A percentile compares a stretch with the other conserved stretches of the same genome.
Evolutionary conservation across 2,888 invertebrate genomes (phyloP).

Genomic region (Luperina testacea): DNA sequence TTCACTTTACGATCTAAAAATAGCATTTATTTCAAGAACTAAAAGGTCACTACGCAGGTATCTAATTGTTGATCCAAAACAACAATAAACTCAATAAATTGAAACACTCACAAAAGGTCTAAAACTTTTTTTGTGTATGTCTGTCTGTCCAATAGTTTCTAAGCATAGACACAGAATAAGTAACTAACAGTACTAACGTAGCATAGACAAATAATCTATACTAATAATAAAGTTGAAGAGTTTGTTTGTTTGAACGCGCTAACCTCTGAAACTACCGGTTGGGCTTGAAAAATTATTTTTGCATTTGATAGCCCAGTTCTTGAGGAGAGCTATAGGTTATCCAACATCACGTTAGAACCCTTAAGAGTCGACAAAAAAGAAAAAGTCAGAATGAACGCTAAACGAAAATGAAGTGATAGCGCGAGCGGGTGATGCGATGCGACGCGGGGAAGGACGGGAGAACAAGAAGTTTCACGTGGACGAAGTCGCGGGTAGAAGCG

Average conservation of each 20-base stretch:
- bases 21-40: background rate
- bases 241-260: background rate
- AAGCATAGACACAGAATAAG: background rate
- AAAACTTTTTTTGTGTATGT: background rate
- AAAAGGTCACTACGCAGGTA: conserved; percentile 3
- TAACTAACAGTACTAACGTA: too few species aligned
- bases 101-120: background rate
- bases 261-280: background rate
- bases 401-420: background rate
- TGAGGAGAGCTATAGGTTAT: background rate
- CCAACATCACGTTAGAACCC: too few species aligned
- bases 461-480: background rate
- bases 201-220: background rate
- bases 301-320: background rate
- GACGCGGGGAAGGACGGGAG: background rate
- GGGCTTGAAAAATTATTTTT: too few species aligned
- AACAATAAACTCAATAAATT: background rate
- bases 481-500: background rate
- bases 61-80: background rate
- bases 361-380: background rate
- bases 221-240: background rate
- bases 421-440: background rate
- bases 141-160: background rate
- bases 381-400: background rate
- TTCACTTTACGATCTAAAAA: conserved; percentile 9